A percentile compares a stretch with the other conserved stretches of the same genome.
Conservation (phyloP, 2,888 invertebrate genomes). For the Creontiades dilutus region DNA sequence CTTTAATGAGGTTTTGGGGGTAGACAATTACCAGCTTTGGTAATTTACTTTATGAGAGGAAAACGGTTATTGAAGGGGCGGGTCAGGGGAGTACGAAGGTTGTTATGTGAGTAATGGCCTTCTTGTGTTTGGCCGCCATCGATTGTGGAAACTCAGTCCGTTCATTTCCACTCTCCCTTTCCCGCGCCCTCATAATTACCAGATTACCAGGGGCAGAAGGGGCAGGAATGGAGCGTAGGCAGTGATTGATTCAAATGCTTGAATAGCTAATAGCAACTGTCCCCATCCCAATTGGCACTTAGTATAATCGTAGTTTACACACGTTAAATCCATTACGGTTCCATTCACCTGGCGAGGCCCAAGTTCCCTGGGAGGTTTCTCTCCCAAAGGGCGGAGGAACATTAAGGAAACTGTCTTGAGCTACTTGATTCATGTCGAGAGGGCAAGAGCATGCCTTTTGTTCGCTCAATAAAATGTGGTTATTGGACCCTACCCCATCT, state of each 20-base stretch:
- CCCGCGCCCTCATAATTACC: slow-evolving; percentile 57
- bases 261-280: slow-evolving; percentile 67
- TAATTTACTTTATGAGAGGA: slow-evolving; percentile 57
- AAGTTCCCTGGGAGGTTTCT: background rate
- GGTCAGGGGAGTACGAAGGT: slow-evolving; percentile 35
- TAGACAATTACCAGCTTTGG: slow-evolving; percentile 41
- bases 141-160: slow-evolving; percentile 25
- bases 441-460: slow-evolving; percentile 53
- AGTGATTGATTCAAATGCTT: slow-evolving; percentile 62
- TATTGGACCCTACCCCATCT: slow-evolving; percentile 49
- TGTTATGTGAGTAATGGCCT: slow-evolving; percentile 65
- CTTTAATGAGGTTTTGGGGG: slow-evolving; percentile 39
- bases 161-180: background rate
- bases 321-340: slow-evolving; percentile 68
- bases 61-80: slow-evolving; percentile 33
- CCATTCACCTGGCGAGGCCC: slow-evolving; percentile 44
- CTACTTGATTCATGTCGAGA: slow-evolving; percentile 52
- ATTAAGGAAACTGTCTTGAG: slow-evolving; percentile 40
- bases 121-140: slow-evolving; percentile 62
- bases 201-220: slow-evolving; percentile 22
- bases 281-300: slow-evolving; percentile 69
- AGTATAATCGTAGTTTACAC: slow-evolving; percentile 67
- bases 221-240: background rate
- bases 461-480: slow-evolving; percentile 61
- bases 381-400: slow-evolving; percentile 39